Conservation (phyloP, 2,113 vertebrate genomes). For the Ammodytes dubius region DNA sequence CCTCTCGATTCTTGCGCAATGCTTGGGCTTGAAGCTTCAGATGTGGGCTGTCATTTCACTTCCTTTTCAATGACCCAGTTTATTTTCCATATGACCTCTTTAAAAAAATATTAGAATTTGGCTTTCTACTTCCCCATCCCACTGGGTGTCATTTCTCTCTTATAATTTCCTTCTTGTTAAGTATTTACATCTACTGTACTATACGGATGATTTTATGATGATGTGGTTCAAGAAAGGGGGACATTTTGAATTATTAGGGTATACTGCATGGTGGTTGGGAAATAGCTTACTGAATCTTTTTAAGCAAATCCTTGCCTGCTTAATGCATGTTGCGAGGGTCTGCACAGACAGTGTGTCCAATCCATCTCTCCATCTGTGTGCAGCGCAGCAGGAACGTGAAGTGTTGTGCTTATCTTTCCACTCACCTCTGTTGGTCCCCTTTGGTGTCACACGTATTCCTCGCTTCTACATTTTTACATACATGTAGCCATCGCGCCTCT, state of each 20-base stretch:
- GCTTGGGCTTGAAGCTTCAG: constrained; percentile 87
- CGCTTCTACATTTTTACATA: constrained; percentile 42
- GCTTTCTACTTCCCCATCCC: constrained; percentile 37
- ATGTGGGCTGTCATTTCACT: constrained; percentile 85
- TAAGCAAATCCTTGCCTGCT: constrained; percentile 51
- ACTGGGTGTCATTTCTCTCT: constrained; percentile 58
- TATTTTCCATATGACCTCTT: constrained; percentile 54
- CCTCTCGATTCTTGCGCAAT: constrained; percentile 74
- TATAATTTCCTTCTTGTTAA: constrained; percentile 56
- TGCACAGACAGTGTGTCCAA: constrained; percentile 19
- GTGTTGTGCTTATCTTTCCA: constrained; percentile 10
- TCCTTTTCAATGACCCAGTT: constrained; percentile 84
- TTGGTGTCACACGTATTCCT: constrained; percentile 25
- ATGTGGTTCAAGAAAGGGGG: constrained; percentile 28
- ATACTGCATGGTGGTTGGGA: constrained; percentile 52
- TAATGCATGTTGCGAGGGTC: constrained; percentile 47
- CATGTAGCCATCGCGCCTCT: constrained; percentile 71
- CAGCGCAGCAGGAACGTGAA: constrained; percentile 37
- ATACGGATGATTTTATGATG: constrained; percentile 39
- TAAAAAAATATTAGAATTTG: constrained; percentile 56
- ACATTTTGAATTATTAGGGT: constrained; percentile 48
- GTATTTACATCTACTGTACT: constrained; percentile 57
- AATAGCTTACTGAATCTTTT: constrained; percentile 50
- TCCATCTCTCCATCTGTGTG: constrained; percentile 40
- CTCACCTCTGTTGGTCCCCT: constrained; percentile 1